Evolutionary conservation across 2,888 invertebrate genomes (phyloP).

Genomic region (Digitonthophagus gazella): DNA sequence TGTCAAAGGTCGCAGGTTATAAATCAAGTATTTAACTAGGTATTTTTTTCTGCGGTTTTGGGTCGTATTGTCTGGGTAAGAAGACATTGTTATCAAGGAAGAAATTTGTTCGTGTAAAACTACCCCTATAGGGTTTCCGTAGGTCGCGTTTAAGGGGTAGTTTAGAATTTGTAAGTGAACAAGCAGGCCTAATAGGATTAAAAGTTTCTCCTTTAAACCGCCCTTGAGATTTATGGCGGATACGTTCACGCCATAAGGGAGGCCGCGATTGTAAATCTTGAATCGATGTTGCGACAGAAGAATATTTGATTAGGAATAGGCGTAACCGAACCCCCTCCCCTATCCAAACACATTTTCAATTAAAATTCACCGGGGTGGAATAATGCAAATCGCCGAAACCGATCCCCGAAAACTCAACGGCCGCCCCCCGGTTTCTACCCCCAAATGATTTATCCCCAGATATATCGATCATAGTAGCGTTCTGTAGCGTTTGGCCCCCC

Average conservation of each 20-base stretch:
- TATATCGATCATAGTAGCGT: constrained; percentile 6
- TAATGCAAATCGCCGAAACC: constrained; percentile 40
- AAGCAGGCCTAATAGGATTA: background rate
- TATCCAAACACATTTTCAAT: constrained; percentile 44
- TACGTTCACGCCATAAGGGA: background rate
- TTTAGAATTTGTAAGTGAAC: background rate
- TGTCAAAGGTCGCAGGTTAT: background rate
- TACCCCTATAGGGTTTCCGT: background rate
- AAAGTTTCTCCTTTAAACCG: background rate
- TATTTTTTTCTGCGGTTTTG: background rate
- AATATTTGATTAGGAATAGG: background rate
- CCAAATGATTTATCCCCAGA: background rate
- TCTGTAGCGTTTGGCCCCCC: background rate
- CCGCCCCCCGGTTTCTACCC: constrained; percentile 1
- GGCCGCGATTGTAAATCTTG: background rate
- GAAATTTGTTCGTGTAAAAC: background rate
- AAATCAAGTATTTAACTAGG: background rate
- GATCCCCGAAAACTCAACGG: background rate
- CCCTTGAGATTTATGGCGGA: background rate
- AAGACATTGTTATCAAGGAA: background rate
- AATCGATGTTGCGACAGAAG: background rate
- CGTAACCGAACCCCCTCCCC: background rate
- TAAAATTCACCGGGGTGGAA: constrained; percentile 55
- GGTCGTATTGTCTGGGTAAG: background rate
- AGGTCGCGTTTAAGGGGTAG: background rate